Evolutionary conservation across 2,113 vertebrate species (phyloP), one percentile per base, ranked within the genome.

Genomic region (Buteo buteo): DNA sequence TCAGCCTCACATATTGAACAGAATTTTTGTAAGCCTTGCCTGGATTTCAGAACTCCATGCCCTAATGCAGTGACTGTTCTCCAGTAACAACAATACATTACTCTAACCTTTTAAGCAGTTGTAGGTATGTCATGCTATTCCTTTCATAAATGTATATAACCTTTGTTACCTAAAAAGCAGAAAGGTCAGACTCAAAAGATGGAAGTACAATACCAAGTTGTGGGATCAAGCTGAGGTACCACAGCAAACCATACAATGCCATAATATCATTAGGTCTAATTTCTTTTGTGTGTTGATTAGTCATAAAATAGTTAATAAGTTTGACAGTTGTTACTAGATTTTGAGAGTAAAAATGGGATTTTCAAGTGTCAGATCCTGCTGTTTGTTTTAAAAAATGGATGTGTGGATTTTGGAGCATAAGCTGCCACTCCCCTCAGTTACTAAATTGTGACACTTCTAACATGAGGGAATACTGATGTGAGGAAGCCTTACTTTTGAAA

Each of bases 401-500:
- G 5, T 57, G 64, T 65, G 54, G 34, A 32, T 64, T 79, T 88
- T 85, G 49, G 58, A 50, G 34, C 26, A 10, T 29, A 74, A 84
- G n/a, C 32, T 90, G 64, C 40, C 47, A 12, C 31, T 96, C 59
- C 15, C 9, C 24, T 82, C 22, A 7, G 31, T 57, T 64, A 19
- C 52, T 80, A 19, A 66, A 32, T 16, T 45, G 55, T 88, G 79
- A 17, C 26, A 28, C 24, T 29, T 77, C 13, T 6, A 31, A 28
- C 3, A 7, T 13, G 9, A 65, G 61, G 32, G 44, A 70, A 49
- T 55, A 50, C 15, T 55, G 57, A 62, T 24, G 34, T 0, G 0
- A 72, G 26, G 44, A 88, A 85, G 34, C 34, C 34, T 76, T 78
- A 26, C 20, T 52, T 58, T 65, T 59, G 76, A 52, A 88, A 45